Conservation (phyloP, 2,113 vertebrate species). For the Sinocyclocheilus anophthalmus region DNA sequence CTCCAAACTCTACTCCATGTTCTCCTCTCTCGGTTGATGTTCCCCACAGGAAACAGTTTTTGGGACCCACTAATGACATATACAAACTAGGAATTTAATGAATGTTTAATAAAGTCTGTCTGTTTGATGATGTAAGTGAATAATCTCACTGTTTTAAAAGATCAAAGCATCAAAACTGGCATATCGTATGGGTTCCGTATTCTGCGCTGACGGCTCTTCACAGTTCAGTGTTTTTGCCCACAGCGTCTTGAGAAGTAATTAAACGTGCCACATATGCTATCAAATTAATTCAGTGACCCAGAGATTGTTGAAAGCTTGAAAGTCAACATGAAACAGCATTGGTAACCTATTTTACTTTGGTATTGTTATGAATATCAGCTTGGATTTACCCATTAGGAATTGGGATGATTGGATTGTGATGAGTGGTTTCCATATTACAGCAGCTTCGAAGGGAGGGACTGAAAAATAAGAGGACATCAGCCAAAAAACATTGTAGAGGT, state of each 20-base stretch:
- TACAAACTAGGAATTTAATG: background rate
- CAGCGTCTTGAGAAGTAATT: constrained; percentile 11
- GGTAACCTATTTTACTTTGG: background rate
- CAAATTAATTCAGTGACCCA: constrained; percentile 32
- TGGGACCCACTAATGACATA: constrained; percentile 9
- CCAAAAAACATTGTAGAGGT: background rate
- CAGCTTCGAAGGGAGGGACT: background rate
- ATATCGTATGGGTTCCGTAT: background rate
- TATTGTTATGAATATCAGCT: background rate
- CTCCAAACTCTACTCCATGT: background rate
- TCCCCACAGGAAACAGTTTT: constrained; percentile 13
- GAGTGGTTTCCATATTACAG: background rate
- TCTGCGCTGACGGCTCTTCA: background rate
- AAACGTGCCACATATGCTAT: background rate
- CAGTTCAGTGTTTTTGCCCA: background rate
- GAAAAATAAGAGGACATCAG: background rate
- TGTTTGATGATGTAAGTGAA: constrained; percentile 17
- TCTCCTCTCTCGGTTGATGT: background rate
- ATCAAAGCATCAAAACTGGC: constrained; percentile 7
- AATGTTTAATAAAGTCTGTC: constrained; percentile 12
- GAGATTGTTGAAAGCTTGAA: constrained; percentile 7
- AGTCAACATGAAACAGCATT: constrained; percentile 17
- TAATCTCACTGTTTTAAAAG: constrained; percentile 20
- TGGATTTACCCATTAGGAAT: background rate
- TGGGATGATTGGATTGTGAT: background rate